phyloP scores from a whole-genome alignment of 2,113 vertebrate genomes.

The Pimephales promelas region DNA sequence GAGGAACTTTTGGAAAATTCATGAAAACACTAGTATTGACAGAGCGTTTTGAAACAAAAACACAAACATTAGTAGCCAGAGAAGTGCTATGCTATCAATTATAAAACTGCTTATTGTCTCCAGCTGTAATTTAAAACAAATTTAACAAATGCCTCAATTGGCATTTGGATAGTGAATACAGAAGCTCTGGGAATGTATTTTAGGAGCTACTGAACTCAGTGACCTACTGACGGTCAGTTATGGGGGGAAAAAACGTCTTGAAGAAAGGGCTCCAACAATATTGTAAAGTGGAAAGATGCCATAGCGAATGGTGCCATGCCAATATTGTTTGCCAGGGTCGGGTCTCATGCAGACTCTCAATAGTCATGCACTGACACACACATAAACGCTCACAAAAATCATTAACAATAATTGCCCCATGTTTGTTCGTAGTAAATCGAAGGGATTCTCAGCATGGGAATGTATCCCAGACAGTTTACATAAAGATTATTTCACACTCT shows the following conservation, averaged over 20 bases:
- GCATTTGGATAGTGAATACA: not conserved
- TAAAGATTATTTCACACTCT: not conserved
- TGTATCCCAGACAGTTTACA: not conserved
- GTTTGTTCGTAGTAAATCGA: not conserved
- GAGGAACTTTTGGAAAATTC: too few species aligned
- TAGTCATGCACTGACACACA: not conserved
- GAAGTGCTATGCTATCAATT: not conserved
- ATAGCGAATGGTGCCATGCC: slow-evolving; percentile 41
- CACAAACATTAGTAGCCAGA: too few species aligned
- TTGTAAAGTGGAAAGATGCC: slow-evolving; percentile 33
- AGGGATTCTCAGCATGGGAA: not conserved
- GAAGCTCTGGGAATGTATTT: slow-evolving; percentile 18
- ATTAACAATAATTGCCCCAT: slow-evolving; percentile 11
- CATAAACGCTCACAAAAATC: not conserved
- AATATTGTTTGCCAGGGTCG: slow-evolving; percentile 28
- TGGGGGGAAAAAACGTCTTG: slow-evolving; percentile 24
- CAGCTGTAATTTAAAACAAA: not conserved
- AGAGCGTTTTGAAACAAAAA: too few species aligned
- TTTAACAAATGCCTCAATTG: not conserved
- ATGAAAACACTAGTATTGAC: too few species aligned
- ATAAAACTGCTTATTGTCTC: too few species aligned
- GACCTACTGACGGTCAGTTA: slow-evolving; percentile 39
- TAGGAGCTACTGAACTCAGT: slow-evolving; percentile 22
- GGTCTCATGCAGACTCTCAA: not conserved
- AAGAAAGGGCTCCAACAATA: slow-evolving; percentile 43